These are phyloP conservation scores for Xanthorhoe designata DNA, from an alignment of 2,888 invertebrate genomes.

Conservation along the genomic window DNA sequence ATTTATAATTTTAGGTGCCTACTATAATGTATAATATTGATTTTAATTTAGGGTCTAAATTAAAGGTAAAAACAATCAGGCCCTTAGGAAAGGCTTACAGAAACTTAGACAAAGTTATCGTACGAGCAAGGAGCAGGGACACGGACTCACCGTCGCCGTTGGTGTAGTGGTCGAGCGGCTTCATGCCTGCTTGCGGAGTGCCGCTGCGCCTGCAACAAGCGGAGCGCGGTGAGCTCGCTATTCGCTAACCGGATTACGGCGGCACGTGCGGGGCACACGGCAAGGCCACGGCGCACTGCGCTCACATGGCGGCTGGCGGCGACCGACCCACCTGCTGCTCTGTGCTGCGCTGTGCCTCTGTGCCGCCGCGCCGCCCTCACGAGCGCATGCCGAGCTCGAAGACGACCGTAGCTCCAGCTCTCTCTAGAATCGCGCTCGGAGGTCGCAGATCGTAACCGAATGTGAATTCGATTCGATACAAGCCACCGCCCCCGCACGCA, in stretches of 20 bases:
- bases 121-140: not conserved
- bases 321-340: conserved; percentile 15
- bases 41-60: no score
- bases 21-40: no score
- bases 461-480: not conserved
- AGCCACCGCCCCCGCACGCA: not conserved
- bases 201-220: conserved; percentile 28
- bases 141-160: conserved; percentile 69
- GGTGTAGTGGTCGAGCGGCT: conserved; percentile 65
- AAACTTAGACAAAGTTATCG: no score
- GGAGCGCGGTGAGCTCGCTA: conserved; percentile 8
- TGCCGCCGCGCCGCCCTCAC: conserved; percentile 8
- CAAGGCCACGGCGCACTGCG: conserved; percentile 42
- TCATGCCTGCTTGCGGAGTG: conserved; percentile 54
- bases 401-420: not conserved
- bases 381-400: conserved; percentile 9
- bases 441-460: not conserved
- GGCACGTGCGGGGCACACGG: conserved; percentile 47
- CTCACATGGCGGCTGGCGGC: conserved; percentile 21
- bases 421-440: not conserved
- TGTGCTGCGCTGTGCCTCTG: not conserved
- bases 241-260: conserved; percentile 41
- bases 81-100: no score
- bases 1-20: no score
- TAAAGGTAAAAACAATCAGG: no score